Evolutionary conservation across 2,888 invertebrate species (phyloP).

Genomic region (Caenorhabditis panamensis): DNA sequence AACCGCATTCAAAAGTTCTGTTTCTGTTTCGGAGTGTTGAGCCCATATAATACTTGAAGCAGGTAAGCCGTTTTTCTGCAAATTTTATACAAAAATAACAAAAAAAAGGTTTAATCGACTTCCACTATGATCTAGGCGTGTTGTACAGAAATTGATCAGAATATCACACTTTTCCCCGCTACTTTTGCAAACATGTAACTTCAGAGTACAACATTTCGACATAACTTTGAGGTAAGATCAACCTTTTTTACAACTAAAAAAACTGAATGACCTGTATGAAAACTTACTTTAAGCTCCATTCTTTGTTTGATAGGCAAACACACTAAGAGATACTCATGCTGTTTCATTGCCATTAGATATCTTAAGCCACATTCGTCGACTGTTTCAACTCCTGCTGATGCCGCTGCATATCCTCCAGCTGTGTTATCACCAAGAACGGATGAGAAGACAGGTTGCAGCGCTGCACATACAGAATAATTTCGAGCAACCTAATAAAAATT

Average conservation of each 20-base stretch:
- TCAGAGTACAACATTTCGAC: too few species aligned
- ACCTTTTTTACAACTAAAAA: too few species aligned
- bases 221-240: too few species aligned
- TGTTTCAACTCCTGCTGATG: conserved; percentile 78
- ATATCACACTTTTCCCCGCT: too few species aligned
- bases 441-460: conserved; percentile 71
- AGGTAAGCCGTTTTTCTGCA: conserved; percentile 68
- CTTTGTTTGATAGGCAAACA: conserved; percentile 94
- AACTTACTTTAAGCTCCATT: conserved; percentile 82
- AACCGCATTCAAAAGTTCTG: conserved; percentile 90
- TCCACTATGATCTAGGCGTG: too few species aligned
- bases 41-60: conserved; percentile 95
- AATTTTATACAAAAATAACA: too few species aligned
- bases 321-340: conserved; percentile 93
- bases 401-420: conserved; percentile 75
- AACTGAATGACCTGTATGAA: too few species aligned
- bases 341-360: conserved; percentile 95
- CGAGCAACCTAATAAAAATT: neutral
- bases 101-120: too few species aligned
- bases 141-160: too few species aligned
- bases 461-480: conserved; percentile 49
- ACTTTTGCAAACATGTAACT: too few species aligned
- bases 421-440: conserved; percentile 75
- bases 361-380: conserved; percentile 97
- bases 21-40: conserved; percentile 97